Conservation (phyloP, 2,888 invertebrate species). For the Biston betularia region DNA sequence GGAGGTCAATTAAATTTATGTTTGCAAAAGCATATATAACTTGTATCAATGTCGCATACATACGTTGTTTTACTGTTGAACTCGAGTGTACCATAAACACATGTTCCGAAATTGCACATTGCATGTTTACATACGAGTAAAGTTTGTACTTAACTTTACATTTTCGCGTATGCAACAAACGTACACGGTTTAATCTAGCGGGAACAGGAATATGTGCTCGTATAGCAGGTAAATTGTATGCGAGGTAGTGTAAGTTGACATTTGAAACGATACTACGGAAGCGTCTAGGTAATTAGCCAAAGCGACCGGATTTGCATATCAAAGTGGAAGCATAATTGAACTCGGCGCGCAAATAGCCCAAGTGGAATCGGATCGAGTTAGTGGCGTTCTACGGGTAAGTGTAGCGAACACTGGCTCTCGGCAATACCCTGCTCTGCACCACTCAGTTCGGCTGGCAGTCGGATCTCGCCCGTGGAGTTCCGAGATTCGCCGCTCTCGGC, state of each 20-base stretch:
- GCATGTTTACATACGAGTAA: constrained; percentile 19
- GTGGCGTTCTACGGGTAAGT: constrained; percentile 72
- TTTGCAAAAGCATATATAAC: constrained; percentile 19
- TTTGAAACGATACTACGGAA: constrained; percentile 73
- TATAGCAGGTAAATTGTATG: constrained; percentile 37
- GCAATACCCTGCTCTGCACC: constrained; percentile 39
- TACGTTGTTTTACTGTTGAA: constrained; percentile 18
- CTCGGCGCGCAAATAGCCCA: constrained; percentile 81
- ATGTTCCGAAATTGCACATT: constrained; percentile 17
- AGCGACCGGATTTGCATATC: constrained; percentile 83
- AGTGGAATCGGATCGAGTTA: constrained; percentile 83
- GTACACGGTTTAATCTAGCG: constrained; percentile 35
- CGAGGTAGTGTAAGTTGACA: constrained; percentile 60
- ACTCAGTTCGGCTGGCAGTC: constrained; percentile 37
- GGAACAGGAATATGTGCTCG: constrained; percentile 31
- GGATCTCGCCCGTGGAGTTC: constrained; percentile 32
- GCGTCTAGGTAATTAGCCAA: constrained; percentile 81
- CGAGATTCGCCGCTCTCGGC: constrained; percentile 55
- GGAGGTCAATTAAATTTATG: constrained; percentile 40
- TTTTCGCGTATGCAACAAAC: constrained; percentile 31
- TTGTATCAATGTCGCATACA: constrained; percentile 6
- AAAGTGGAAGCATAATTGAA: constrained; percentile 83
- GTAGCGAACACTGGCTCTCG: constrained; percentile 61
- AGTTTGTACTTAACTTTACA: constrained; percentile 32
- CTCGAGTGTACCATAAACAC: constrained; percentile 7